Evolutionary conservation across 35 echinoderm and acorn worm species (phyloP).

Genomic region (Apostichopus parvimensis): DNA sequence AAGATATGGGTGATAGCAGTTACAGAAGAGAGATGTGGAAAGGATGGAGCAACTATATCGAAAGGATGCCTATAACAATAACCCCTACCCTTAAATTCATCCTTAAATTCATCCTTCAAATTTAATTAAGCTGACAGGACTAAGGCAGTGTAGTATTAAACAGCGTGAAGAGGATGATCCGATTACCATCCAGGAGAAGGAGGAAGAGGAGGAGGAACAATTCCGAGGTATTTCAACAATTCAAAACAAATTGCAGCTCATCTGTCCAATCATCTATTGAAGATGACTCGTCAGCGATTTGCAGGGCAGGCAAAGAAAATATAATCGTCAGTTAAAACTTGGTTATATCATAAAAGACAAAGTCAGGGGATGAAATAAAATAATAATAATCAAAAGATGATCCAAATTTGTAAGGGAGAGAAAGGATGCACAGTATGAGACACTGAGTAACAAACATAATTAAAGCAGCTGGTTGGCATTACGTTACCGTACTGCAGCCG

Average conservation of each 20-base stretch:
- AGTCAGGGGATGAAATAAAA: too few species aligned
- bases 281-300: neutral
- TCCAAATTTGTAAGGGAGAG: too few species aligned
- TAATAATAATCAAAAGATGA: too few species aligned
- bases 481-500: too few species aligned
- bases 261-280: neutral
- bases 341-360: too few species aligned
- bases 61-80: neutral
- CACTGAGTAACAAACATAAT: too few species aligned
- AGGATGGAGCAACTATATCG: too few species aligned
- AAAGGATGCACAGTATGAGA: too few species aligned
- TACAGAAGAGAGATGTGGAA: too few species aligned
- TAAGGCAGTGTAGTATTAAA: neutral
- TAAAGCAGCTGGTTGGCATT: too few species aligned
- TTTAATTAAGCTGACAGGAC: constrained; percentile 36
- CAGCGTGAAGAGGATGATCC: neutral
- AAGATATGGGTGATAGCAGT: neutral
- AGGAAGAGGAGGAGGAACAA: neutral
- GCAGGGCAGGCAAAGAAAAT: neutral
- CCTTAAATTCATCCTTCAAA: constrained; percentile 31
- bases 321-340: too few species aligned
- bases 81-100: constrained; percentile 20
- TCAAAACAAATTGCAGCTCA: constrained; percentile 39
- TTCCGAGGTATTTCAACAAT: constrained; percentile 22
- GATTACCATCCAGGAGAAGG: neutral